These are phyloP conservation scores for Chondrosia reniformis DNA, from an alignment of 37 sponge, comb jelly and placozoan species.

Conservation along the genomic window DNA sequence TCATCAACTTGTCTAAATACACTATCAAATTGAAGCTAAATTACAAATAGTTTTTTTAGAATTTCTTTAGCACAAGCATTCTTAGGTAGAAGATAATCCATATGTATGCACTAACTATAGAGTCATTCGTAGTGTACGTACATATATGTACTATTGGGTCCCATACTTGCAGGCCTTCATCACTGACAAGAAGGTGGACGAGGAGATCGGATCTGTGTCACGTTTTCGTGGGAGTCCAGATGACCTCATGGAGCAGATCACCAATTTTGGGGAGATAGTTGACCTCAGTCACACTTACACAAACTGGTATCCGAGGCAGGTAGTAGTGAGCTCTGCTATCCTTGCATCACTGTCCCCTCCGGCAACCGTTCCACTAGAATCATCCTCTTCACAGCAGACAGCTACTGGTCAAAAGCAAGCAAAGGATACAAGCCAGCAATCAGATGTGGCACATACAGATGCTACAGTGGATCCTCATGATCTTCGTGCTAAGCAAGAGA, in stretches of 20 bases:
- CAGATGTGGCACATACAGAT: background rate
- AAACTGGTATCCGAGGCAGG: background rate
- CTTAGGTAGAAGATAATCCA: background rate
- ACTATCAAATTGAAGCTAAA: too few species aligned
- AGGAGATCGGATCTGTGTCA: constrained; percentile 55
- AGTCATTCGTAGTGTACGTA: background rate
- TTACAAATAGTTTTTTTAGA: too few species aligned
- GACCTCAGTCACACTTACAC: constrained; percentile 27
- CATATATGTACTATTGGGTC: background rate
- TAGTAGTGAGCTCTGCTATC: background rate
- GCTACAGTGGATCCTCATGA: constrained; percentile 13
- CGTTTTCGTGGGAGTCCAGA: constrained; percentile 47
- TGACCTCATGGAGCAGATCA: constrained; percentile 42
- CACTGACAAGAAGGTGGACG: constrained; percentile 70
- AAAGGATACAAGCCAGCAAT: background rate
- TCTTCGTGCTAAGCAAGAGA: constrained; percentile 36
- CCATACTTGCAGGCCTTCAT: constrained; percentile 46
- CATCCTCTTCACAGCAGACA: background rate
- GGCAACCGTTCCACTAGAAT: too few species aligned
- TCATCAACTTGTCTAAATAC: too few species aligned
- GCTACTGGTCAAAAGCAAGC: background rate
- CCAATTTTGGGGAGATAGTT: constrained; percentile 42
- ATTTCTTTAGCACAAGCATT: background rate
- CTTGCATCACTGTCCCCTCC: background rate
- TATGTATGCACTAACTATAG: background rate